Evolutionary conservation across 2,113 vertebrate species (phyloP).

Genomic region (Gopherus flavomarginatus): DNA sequence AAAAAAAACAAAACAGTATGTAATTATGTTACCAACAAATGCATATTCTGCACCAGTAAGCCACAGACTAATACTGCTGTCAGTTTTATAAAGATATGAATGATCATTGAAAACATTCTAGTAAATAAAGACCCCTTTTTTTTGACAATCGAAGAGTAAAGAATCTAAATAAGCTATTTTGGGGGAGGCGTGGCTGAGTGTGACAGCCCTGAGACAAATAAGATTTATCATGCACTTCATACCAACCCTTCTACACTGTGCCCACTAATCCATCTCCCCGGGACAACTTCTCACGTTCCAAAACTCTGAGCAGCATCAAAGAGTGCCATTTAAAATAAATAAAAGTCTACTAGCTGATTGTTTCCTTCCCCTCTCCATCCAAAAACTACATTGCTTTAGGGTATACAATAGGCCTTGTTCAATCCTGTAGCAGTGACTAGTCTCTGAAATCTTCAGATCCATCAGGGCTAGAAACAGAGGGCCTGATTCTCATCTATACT

Average conservation of each 20-base stretch:
- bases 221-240: slow-evolving; percentile 3
- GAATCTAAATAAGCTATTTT: not conserved
- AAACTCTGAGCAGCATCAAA: not conserved
- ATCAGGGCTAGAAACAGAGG: not conserved
- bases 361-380: slow-evolving; percentile 2
- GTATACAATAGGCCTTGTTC: not conserved
- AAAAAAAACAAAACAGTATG: not conserved
- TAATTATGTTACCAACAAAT: not conserved
- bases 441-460: not conserved
- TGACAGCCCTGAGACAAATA: not conserved
- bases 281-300: not conserved
- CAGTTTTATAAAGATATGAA: slow-evolving; percentile 26
- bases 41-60: not conserved
- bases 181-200: not conserved
- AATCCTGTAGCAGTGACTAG: not conserved
- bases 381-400: not conserved
- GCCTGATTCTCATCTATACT: not conserved
- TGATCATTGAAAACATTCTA: not conserved
- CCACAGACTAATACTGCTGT: slow-evolving; percentile 9
- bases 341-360: not conserved
- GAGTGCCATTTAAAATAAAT: not conserved
- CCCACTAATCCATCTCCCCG: not conserved
- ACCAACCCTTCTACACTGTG: slow-evolving; percentile 7
- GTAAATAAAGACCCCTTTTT: not conserved
- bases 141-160: not conserved